Conservation (phyloP, 2,797 vertebrate genomes). For the Chanos chanos region DNA sequence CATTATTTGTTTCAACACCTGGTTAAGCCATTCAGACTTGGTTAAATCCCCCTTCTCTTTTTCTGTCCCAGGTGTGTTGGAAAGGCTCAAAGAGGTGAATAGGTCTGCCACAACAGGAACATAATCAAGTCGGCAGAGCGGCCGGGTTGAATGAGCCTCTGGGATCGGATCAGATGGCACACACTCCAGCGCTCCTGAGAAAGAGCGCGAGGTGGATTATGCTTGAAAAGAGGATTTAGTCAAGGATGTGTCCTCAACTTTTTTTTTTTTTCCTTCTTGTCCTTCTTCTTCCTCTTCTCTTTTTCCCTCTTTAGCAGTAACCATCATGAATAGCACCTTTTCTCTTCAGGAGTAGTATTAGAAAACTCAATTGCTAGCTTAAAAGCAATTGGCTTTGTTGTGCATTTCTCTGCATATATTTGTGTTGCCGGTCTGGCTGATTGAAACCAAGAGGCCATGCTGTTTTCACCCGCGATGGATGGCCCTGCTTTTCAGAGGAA, state of each 20-base stretch:
- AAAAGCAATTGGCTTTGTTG: conserved; percentile 96
- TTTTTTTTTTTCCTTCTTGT: conserved; percentile 54
- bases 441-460: conserved; percentile 86
- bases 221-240: conserved; percentile 99
- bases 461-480: conserved; percentile 82
- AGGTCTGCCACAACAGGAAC: conserved; percentile 85
- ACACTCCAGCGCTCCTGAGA: conserved; percentile 95
- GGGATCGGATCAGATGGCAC: conserved; percentile 98
- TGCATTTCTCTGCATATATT: conserved; percentile 89
- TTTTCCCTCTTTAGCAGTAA: conserved; percentile 67
- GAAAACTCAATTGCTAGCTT: conserved; percentile 91
- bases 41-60: conserved; percentile 81
- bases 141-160: conserved; percentile 82
- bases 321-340: conserved; percentile 86
- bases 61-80: conserved; percentile 84
- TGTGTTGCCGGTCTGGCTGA: conserved; percentile 83
- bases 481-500: conserved; percentile 83
- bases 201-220: conserved; percentile 97
- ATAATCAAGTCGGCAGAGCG: conserved; percentile 92
- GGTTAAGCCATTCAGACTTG: conserved; percentile 84
- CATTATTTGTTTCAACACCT: conserved; percentile 87
- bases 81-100: conserved; percentile 81
- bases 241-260: conserved; percentile 97
- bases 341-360: conserved; percentile 92
- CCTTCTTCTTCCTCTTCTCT: conserved; percentile 58